Base-by-base conservation (phyloP, 2,113 vertebrate genomes). In the Pygoscelis adeliae region DNA sequence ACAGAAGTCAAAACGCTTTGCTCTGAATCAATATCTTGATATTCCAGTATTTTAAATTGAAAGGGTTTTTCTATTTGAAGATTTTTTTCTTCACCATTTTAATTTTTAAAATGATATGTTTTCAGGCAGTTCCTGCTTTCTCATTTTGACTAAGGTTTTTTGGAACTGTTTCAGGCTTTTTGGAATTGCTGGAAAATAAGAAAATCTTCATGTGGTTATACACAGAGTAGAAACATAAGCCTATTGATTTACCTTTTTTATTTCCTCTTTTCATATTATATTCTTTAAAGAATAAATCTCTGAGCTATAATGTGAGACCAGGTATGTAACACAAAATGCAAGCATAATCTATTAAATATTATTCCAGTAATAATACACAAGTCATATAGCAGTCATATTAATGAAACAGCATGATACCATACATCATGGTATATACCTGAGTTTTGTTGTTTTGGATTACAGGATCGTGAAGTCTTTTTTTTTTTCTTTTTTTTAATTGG, bases 271-370 rank as follows among this genome's bases (percentile, higher is more conserved):
- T 96, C 56, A 61, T 96, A 85, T 53, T 69, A 34, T 89, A 25
- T 87, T 66, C 69, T 80, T 91, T 77, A 94, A 91, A 93, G 65
- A 87, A 77, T 85, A 91, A 91, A 96, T 85, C 52, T 93, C 56
- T 72, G 23, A 87, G 23, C 40, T 77, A 79, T 59, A 87, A 85
- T 49, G 34, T 89, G 56, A 93, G 56, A 79, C 21, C 15, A 82
- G 22, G 38, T 74, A 67, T 74, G 42, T 56, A 95, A 74, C 4
- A 40, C 32, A 69, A 91, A 87, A 70, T 72, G 47, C 66, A 91
- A 72, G 49, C 34, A 59, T 61, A 79, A 66, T 89, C 56, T 93
- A 67, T 79, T 87, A 93, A 96, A 87, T 52, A 67, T 66, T 85
- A 56, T 69, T 71, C 23, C 49, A 79, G 40, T 72, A 90, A 94